phyloP scores from a whole-genome alignment of 2,797 vertebrate genomes.

The Scleropages formosus region DNA sequence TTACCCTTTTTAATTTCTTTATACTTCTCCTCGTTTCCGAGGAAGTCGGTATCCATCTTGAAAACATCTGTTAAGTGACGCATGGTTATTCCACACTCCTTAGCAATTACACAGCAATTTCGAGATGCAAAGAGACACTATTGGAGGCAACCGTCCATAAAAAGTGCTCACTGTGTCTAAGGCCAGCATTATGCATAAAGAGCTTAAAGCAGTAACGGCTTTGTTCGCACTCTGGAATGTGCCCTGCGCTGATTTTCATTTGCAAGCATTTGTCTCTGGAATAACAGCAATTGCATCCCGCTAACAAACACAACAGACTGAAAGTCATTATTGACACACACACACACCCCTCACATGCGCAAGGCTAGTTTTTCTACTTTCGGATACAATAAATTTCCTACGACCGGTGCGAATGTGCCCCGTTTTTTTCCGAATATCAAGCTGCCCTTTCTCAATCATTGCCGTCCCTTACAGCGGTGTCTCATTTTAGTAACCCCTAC shows the following conservation, averaged over 20 bases:
- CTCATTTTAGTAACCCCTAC: too few species aligned
- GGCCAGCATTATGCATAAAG: constrained; percentile 40
- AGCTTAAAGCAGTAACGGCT: constrained; percentile 42
- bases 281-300: constrained; percentile 29
- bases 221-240: constrained; percentile 32
- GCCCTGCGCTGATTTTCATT: constrained; percentile 42
- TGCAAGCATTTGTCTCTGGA: constrained; percentile 37
- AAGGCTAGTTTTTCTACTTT: neutral
- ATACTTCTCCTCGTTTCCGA: constrained; percentile 96
- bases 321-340: constrained; percentile 21
- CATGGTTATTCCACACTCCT: constrained; percentile 33
- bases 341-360: neutral
- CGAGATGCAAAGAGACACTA: constrained; percentile 38
- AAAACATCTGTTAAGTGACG: constrained; percentile 83
- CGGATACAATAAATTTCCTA: too few species aligned
- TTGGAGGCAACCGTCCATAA: constrained; percentile 47
- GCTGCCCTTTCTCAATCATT: too few species aligned
- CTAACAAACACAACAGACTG: constrained; percentile 31
- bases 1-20: constrained; percentile 88
- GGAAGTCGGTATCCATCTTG: constrained; percentile 93
- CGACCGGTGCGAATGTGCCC: too few species aligned
- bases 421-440: too few species aligned
- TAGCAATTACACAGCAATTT: constrained; percentile 45
- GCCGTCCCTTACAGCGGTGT: too few species aligned
- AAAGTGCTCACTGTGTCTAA: constrained; percentile 39